Conservation (phyloP, 2,888 invertebrate genomes). For the Oscheius sp. region DNA sequence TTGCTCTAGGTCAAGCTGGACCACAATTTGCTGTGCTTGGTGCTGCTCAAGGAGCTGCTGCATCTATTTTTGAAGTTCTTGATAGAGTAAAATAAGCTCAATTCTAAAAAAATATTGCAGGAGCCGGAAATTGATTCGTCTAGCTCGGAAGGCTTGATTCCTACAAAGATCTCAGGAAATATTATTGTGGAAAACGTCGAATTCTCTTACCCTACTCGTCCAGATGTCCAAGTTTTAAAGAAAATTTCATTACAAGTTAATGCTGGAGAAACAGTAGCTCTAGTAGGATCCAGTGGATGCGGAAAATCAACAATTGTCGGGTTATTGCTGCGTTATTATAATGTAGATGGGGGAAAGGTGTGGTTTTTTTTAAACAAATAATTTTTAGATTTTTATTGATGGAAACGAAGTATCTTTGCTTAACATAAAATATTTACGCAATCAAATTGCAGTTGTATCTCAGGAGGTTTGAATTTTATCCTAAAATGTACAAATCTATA, state of each 20-base stretch:
- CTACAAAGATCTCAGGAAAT: conserved; percentile 69
- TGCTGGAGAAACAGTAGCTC: conserved; percentile 54
- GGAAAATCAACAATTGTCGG: conserved; percentile 30
- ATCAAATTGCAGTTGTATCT: conserved; percentile 70
- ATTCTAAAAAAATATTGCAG: background rate
- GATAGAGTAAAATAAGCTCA: background rate
- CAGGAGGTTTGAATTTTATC: too few relatives aligned
- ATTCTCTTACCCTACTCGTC: conserved; percentile 72
- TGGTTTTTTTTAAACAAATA: conserved; percentile 10
- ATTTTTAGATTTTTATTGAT: conserved; percentile 70
- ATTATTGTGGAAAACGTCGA: conserved; percentile 71
- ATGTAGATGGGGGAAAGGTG: conserved; percentile 79
- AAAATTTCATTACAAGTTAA: conserved; percentile 52
- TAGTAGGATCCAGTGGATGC: background rate
- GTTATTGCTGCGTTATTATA: conserved; percentile 79
- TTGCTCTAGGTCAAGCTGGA: conserved; percentile 83
- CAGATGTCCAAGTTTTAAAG: conserved; percentile 63
- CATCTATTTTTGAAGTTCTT: background rate
- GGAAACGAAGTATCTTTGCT: conserved; percentile 71
- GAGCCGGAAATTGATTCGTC: conserved; percentile 60
- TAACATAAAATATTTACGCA: conserved; percentile 73
- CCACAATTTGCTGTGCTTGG: conserved; percentile 82
- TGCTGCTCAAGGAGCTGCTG: background rate
- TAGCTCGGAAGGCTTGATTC: conserved; percentile 70
- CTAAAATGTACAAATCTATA: too few relatives aligned